phyloP scores from a whole-genome alignment of 2,797 vertebrate genomes.

The Manis javanica region DNA sequence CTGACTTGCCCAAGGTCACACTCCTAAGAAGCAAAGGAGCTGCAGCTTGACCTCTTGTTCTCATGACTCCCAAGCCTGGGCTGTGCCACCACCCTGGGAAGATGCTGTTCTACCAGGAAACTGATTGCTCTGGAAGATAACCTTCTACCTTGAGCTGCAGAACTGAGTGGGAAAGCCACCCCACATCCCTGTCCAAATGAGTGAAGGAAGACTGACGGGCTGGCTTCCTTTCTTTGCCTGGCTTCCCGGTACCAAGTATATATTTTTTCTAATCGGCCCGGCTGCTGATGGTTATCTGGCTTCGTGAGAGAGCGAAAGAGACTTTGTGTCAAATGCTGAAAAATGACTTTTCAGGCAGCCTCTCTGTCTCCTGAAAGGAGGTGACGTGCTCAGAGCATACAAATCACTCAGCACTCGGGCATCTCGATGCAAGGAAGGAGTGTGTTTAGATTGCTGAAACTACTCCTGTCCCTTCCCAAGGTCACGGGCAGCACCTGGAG shows the following conservation, averaged over 20 bases:
- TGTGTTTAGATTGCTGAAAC: constrained; percentile 84
- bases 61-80: neutral
- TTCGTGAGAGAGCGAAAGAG: constrained; percentile 81
- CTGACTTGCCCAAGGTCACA: neutral
- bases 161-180: neutral
- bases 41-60: neutral
- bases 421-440: neutral
- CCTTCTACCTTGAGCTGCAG: fast-evolving
- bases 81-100: fast-evolving
- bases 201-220: constrained; percentile 50
- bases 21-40: neutral
- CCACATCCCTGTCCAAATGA: fast-evolving
- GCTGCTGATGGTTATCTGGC: constrained; percentile 85
- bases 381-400: constrained; percentile 80
- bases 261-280: constrained; percentile 83
- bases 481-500: constrained; percentile 68
- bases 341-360: constrained; percentile 86
- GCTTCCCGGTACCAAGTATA: constrained; percentile 80
- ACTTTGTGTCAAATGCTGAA: constrained; percentile 86
- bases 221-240: constrained; percentile 14
- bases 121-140: neutral
- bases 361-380: constrained; percentile 82
- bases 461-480: constrained; percentile 79
- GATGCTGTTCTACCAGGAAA: neutral
- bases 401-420: constrained; percentile 69